Evolutionary conservation across 2,888 invertebrate species (phyloP).

Genomic region (Oegoconia quadripuncta): DNA sequence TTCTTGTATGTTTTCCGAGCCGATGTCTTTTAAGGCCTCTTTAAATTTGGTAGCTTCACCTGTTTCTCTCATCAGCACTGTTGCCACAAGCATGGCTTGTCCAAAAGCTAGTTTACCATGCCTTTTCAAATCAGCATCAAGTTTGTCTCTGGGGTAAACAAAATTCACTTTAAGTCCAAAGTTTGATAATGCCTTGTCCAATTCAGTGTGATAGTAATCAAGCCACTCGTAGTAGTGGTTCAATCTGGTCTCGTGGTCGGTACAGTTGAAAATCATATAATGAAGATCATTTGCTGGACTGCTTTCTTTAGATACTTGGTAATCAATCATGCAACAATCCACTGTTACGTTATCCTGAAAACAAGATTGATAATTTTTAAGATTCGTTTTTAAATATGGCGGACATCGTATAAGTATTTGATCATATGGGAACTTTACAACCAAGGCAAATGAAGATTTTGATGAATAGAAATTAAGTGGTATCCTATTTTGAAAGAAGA

Average conservation of each 20-base stretch:
- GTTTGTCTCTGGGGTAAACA: slow-evolving; percentile 31
- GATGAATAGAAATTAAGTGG: too few relatives aligned
- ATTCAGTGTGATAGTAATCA: slow-evolving; percentile 5
- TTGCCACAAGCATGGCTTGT: slow-evolving; percentile 18
- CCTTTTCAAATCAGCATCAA: slow-evolving; percentile 33
- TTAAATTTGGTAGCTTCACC: slow-evolving; percentile 25
- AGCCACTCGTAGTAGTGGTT: slow-evolving; percentile 4
- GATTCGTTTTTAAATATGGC: too few relatives aligned
- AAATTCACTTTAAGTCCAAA: slow-evolving; percentile 29
- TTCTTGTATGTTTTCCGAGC: background rate
- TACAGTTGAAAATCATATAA: slow-evolving; percentile 30
- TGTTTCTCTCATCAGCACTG: slow-evolving; percentile 22
- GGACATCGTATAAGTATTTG: too few relatives aligned
- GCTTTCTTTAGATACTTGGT: slow-evolving; percentile 21
- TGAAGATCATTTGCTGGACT: slow-evolving; percentile 22
- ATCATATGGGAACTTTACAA: too few relatives aligned
- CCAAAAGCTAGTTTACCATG: slow-evolving; percentile 27
- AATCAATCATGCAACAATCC: slow-evolving; percentile 25
- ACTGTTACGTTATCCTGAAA: slow-evolving; percentile 10
- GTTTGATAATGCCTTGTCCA: slow-evolving; percentile 14
- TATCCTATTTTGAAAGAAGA: too few relatives aligned
- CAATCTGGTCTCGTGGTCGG: slow-evolving; percentile 16
- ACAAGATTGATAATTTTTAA: background rate
- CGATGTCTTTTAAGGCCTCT: slow-evolving; percentile 10
- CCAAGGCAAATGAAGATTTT: too few relatives aligned